Conservation (phyloP, 2,797 vertebrate species). For the Fratercula arctica region DNA sequence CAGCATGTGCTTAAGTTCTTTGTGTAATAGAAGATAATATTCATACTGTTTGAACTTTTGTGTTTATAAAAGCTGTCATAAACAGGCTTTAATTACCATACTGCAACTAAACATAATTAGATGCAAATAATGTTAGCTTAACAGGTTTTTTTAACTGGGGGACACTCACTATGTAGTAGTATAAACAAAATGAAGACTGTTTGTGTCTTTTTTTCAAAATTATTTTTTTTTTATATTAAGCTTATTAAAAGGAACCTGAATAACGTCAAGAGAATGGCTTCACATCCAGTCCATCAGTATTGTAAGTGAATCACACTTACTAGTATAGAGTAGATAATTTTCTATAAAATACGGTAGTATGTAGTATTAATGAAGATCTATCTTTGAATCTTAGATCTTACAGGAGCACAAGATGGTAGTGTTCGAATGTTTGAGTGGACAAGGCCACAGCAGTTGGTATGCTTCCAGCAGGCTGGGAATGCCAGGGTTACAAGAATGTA, state of each 20-base stretch:
- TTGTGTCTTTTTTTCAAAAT: background rate
- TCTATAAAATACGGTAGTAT: background rate
- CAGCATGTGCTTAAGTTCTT: background rate
- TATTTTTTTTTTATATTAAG: constrained; percentile 57
- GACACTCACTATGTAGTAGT: background rate
- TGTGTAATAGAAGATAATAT: background rate
- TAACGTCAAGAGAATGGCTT: constrained; percentile 98
- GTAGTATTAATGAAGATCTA: background rate
- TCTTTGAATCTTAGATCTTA: constrained; percentile 84
- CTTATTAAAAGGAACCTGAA: constrained; percentile 98
- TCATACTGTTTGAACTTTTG: background rate
- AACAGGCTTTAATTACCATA: background rate
- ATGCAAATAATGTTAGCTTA: background rate
- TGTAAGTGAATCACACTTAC: constrained; percentile 84
- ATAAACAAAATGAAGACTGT: background rate
- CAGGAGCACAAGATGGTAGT: constrained; percentile 96
- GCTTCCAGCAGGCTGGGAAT: constrained; percentile 96
- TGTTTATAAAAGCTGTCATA: background rate
- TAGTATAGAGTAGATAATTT: background rate
- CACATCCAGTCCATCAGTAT: constrained; percentile 96
- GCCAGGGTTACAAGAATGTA: constrained; percentile 95
- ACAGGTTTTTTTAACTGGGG: background rate
- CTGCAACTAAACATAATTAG: background rate
- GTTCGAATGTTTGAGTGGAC: constrained; percentile 99
- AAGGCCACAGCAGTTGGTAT: constrained; percentile 94